A percentile compares a stretch with the other conserved stretches of the same genome.
phyloP scores from a whole-genome alignment of 2,888 invertebrate genomes.

The Acanthosepion esculentum region DNA sequence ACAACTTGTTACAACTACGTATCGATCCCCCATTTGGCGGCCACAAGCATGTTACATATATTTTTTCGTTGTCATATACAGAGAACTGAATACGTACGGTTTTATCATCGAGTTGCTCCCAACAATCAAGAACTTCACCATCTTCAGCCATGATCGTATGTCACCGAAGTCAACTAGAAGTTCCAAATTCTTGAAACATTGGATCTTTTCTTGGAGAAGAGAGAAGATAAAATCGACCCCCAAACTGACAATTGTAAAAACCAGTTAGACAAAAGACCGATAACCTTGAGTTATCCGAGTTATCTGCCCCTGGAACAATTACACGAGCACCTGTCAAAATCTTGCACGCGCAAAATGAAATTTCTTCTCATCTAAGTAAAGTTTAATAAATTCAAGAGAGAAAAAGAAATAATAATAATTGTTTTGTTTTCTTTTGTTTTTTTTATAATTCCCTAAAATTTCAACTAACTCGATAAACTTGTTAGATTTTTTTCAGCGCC shows the following conservation, averaged over 20 bases:
- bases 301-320: neutral
- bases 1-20: neutral
- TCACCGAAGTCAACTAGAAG: constrained; percentile 39
- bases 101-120: constrained; percentile 41
- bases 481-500: too few relatives aligned
- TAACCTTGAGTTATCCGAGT: neutral
- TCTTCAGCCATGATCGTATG: constrained; percentile 37
- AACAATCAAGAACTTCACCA: constrained; percentile 39
- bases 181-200: constrained; percentile 36
- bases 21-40: neutral
- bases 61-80: neutral
- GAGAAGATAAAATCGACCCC: constrained; percentile 13
- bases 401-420: too few relatives aligned
- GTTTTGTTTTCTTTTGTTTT: too few relatives aligned
- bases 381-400: too few relatives aligned
- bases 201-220: neutral
- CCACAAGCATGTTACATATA: neutral
- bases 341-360: too few relatives aligned
- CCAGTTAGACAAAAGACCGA: neutral
- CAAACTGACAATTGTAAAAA: neutral
- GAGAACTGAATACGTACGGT: neutral
- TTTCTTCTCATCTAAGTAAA: too few relatives aligned
- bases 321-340: neutral
- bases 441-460: too few relatives aligned
- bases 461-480: too few relatives aligned